These are phyloP conservation scores for Mamestra brassicae DNA, from an alignment of 2,888 invertebrate species.

Conservation along the genomic window DNA sequence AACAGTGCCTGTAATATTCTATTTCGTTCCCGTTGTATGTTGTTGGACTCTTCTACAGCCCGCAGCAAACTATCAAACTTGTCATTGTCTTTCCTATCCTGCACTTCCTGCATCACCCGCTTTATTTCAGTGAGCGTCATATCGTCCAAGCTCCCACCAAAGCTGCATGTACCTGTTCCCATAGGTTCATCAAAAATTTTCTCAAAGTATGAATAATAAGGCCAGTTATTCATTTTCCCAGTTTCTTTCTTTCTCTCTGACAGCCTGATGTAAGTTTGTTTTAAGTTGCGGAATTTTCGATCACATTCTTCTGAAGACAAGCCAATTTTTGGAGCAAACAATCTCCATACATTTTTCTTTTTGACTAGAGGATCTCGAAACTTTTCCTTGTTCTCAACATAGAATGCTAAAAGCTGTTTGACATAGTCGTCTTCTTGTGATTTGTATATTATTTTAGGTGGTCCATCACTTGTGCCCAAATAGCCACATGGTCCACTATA, in stretches of 20 bases:
- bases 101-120: conserved; percentile 73
- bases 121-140: conserved; percentile 76
- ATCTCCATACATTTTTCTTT: conserved; percentile 83
- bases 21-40: conserved; percentile 85
- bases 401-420: conserved; percentile 81
- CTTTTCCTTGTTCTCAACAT: conserved; percentile 82
- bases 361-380: conserved; percentile 82
- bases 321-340: conserved; percentile 78
- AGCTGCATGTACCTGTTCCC: conserved; percentile 37
- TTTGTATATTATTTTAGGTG: conserved; percentile 62
- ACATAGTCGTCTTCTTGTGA: conserved; percentile 80
- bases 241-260: conserved; percentile 78
- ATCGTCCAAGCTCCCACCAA: conserved; percentile 68
- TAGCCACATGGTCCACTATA: conserved; percentile 68
- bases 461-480: conserved; percentile 29
- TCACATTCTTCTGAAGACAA: conserved; percentile 84
- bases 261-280: conserved; percentile 84
- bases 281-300: conserved; percentile 85
- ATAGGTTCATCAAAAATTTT: conserved; percentile 79
- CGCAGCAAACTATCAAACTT: conserved; percentile 81
- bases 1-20: conserved; percentile 82
- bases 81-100: conserved; percentile 73
- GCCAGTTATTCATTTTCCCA: conserved; percentile 83
- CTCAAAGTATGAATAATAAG: conserved; percentile 84
- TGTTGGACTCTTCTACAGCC: conserved; percentile 83